Conservation (phyloP, 2,113 vertebrate species). For the Microcebus lehilahytsara region DNA sequence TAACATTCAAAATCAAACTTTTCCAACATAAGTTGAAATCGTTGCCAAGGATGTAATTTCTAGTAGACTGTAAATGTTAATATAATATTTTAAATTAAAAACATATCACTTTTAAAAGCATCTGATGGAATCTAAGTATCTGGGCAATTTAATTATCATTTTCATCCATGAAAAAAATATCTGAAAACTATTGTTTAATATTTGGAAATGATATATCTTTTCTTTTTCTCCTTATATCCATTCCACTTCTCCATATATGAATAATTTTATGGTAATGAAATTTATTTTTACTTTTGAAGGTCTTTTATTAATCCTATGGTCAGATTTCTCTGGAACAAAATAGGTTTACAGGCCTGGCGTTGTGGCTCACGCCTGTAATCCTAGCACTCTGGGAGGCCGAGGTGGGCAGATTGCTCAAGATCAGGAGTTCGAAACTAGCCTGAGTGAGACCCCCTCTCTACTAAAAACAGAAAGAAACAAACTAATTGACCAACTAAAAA, state of each 20-base stretch:
- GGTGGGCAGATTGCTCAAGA: too few species aligned
- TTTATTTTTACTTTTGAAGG: neutral
- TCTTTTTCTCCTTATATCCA: neutral
- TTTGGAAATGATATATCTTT: neutral
- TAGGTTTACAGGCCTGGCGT: neutral
- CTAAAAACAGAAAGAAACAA: too few species aligned
- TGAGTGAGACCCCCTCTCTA: too few species aligned
- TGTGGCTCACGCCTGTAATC: too few species aligned
- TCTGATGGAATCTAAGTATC: neutral
- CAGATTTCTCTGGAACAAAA: neutral
- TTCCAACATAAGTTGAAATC: neutral
- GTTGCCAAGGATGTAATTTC: neutral
- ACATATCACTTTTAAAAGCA: neutral
- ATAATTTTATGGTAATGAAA: neutral
- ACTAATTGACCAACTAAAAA: too few species aligned
- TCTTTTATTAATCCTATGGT: neutral
- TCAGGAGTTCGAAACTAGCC: too few species aligned
- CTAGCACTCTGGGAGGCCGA: too few species aligned
- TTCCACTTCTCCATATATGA: neutral
- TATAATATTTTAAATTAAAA: neutral
- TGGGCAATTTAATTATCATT: neutral
- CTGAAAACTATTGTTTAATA: neutral
- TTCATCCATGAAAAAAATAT: neutral
- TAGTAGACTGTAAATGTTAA: neutral
- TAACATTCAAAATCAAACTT: neutral